Percentiles rank a stretch among this genome's conserved stretches.
Conservation (phyloP, 2,888 invertebrate species). For the Cremastinae sp. region DNA sequence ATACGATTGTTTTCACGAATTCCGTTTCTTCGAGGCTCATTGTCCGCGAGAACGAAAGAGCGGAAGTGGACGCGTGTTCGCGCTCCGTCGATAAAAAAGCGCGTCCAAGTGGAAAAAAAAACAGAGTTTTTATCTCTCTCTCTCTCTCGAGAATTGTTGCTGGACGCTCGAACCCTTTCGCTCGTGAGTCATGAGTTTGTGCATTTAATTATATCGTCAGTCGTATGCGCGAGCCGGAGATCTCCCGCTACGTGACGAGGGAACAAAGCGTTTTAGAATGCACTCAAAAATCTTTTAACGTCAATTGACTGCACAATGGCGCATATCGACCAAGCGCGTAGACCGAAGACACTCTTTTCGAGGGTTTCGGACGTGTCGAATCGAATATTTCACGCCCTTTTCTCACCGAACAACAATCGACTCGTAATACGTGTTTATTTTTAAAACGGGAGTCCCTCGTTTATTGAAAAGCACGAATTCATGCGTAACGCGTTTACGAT, state of each 20-base stretch:
- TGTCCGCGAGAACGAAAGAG: conserved; percentile 12
- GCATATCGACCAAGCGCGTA: too few relatives aligned
- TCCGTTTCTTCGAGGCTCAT: background rate
- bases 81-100: background rate
- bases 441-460: background rate
- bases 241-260: conserved; percentile 48
- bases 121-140: conserved; percentile 2
- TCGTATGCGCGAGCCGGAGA: conserved; percentile 46
- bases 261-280: conserved; percentile 39
- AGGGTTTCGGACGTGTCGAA: background rate
- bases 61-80: background rate
- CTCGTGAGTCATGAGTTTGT: conserved; percentile 62
- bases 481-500: conserved; percentile 14
- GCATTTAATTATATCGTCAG: conserved; percentile 56
- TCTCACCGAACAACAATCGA: conserved; percentile 1
- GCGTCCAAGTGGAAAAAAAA: background rate
- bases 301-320: background rate
- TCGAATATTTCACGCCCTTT: background rate
- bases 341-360: background rate
- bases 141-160: conserved; percentile 18
- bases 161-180: background rate
- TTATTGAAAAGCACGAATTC: background rate
- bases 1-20: conserved; percentile 30
- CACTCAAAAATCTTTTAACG: background rate
- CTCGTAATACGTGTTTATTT: conserved; percentile 3